phyloP scores from a whole-genome alignment of 2,113 vertebrate species.

The Illadopsis cleaveri region DNA sequence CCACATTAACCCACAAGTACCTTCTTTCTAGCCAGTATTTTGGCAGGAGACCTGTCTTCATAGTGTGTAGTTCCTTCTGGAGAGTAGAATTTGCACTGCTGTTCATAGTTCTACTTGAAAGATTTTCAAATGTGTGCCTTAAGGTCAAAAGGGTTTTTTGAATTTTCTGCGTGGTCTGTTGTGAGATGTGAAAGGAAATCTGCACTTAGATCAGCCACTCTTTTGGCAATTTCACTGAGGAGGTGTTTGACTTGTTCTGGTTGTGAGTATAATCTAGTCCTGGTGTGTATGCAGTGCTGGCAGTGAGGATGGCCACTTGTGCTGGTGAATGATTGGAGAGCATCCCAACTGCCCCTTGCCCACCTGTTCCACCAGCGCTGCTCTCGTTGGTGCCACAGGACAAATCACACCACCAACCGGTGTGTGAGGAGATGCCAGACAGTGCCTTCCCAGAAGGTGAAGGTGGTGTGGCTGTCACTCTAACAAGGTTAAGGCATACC shows the following conservation, averaged over 20 bases:
- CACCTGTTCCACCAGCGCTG: background rate
- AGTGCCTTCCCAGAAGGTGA: background rate
- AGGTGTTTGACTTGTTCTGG: background rate
- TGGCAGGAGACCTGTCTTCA: background rate
- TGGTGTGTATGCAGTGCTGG: background rate
- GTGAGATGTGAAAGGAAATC: background rate
- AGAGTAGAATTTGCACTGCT: background rate
- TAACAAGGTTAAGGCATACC: background rate
- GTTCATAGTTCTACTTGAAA: background rate
- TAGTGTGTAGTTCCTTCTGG: background rate
- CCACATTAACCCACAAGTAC: slow-evolving; percentile 15
- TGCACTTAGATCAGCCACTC: background rate
- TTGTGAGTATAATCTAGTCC: background rate
- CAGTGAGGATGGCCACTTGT: background rate
- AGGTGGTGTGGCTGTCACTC: background rate
- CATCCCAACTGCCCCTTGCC: background rate
- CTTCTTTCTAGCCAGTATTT: background rate
- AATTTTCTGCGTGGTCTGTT: background rate
- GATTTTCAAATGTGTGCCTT: background rate
- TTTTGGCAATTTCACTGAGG: background rate
- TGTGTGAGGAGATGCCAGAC: background rate
- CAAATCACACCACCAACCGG: fast-evolving
- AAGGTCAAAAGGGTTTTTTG: background rate
- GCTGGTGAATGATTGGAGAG: background rate
- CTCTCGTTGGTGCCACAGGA: background rate